Percentiles rank a stretch among this genome's conserved stretches.
Conservation (phyloP, 2,113 vertebrate genomes). For the Poecile atricapillus region DNA sequence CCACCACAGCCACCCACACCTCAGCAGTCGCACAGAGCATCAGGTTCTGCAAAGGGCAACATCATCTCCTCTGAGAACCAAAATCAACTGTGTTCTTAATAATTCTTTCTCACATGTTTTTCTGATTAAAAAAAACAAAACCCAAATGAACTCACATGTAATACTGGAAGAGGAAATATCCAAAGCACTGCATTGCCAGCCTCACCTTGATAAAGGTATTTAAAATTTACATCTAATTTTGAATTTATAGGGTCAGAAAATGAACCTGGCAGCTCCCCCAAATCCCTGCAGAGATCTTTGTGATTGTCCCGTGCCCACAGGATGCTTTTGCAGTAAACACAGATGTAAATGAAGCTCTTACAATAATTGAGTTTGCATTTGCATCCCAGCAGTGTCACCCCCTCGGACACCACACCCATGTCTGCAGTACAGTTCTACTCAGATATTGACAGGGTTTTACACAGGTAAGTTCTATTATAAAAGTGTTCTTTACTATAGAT, state of each 20-base stretch:
- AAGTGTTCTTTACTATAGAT: background rate
- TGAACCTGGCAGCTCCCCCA: background rate
- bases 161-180: background rate
- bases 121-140: background rate
- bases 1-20: background rate
- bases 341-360: background rate
- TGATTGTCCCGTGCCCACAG: background rate
- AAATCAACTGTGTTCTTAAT: background rate
- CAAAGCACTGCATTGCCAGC: background rate
- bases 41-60: background rate
- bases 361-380: background rate
- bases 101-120: background rate
- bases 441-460: background rate
- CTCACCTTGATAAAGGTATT: background rate
- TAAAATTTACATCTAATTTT: background rate
- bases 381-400: background rate
- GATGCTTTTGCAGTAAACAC: background rate
- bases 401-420: background rate
- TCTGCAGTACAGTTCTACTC: background rate
- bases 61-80: background rate
- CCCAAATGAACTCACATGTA: accelerated
- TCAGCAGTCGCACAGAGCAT: background rate
- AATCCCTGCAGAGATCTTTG: background rate
- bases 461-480: background rate
- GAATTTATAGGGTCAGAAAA: background rate